Evolutionary conservation across 64 coral and sea anemone species (phyloP).

Genomic region (Montipora sp.): DNA sequence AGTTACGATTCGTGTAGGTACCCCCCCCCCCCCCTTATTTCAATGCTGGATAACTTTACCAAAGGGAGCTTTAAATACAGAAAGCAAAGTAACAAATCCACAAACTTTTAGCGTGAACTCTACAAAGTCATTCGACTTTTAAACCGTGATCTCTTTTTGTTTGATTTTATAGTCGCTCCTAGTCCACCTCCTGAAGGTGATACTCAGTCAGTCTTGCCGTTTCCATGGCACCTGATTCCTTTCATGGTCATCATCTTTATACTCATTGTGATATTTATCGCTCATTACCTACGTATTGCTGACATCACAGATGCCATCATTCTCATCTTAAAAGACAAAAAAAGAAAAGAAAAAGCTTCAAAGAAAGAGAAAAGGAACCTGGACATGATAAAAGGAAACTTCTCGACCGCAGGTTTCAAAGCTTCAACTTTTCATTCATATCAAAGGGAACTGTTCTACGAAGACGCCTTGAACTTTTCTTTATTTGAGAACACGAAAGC

Average conservation of each 20-base stretch:
- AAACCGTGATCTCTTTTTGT: not conserved
- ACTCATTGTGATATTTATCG: not conserved
- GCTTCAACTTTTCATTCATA: constrained; percentile 17
- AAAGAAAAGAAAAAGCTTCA: not conserved
- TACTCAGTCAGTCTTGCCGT: not conserved
- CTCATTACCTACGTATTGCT: constrained; percentile 17
- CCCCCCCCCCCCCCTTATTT: no score
- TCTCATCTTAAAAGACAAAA: constrained; percentile 16
- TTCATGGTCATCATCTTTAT: constrained; percentile 13
- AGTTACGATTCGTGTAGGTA: no score
- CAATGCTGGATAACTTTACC: no score
- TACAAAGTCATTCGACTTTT: no score
- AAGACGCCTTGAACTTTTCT: constrained; percentile 2
- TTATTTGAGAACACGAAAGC: constrained; percentile 22
- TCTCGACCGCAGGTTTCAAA: not conserved
- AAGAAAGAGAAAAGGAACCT: not conserved
- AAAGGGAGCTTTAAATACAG: no score
- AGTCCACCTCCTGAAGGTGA: not conserved
- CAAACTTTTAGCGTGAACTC: no score
- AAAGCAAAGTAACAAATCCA: no score
- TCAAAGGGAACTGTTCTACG: constrained; percentile 32
- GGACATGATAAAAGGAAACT: not conserved
- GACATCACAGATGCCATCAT: not conserved
- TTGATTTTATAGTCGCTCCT: not conserved
- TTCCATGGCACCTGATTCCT: constrained; percentile 36